Base-by-base conservation (phyloP, 2,797 vertebrate species). In the Acanthurus leucopareius region DNA sequence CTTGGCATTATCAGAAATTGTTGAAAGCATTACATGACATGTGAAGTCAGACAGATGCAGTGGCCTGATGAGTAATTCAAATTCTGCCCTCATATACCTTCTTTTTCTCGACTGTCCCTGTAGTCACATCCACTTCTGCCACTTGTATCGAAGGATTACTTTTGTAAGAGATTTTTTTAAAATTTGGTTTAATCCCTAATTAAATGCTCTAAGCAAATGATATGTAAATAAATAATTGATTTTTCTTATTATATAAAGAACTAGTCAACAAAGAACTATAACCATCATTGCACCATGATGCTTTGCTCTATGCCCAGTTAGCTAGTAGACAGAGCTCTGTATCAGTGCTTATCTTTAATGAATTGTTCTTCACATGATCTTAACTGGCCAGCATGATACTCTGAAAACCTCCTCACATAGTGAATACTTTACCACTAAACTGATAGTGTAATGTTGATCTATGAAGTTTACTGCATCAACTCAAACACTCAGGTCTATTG, bases 401-500 rank as follows among this genome's bases (percentile, higher is more conserved):
- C 78, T 75, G 71, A 69, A 14, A 69, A 69, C 61, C 56, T 20
- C 69, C 62, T 38, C 53, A 80, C 73, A 69, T 81, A 79, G 62
- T 56, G 65, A 82, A 85, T 20, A 44, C 63, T 81, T 82, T 80
- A 87, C 82, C 80, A 75, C 83, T 77, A 70, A 82, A 84, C 16
- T 47, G 60, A 83, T 60, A 88, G 85, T 78, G 73, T 87, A 79
- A 90, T 79, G 86, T 86, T 87, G 79, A 86, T 82, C 75, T 49
- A 84, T 83, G 79, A 86, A 65, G 91, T 94, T 95, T 94, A 94
- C 94, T 94, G 90, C 92, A 89, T 93, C 86, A 70, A 60, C 84
- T 91, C 86, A 58, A 90, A 90, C 89, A 89, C 93, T 95, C 93
- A 93, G 94, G 95, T 94, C 87, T 87, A 86, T 77, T 75, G 77